These are phyloP conservation scores for Erythrocebus patas DNA, from an alignment of 2,113 vertebrate species.

Conservation along the genomic window DNA sequence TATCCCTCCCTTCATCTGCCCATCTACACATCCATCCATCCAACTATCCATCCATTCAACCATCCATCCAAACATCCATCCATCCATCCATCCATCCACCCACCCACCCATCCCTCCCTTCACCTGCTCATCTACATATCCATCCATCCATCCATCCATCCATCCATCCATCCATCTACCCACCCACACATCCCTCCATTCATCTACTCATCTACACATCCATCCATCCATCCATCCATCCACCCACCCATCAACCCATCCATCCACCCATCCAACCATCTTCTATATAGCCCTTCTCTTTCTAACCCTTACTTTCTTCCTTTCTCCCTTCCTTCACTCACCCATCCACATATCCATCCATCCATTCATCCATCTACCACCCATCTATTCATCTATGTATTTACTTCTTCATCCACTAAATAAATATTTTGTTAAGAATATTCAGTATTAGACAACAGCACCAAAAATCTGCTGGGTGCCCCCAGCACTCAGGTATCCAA, in stretches of 20 bases:
- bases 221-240: not conserved
- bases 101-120: not conserved
- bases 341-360: not conserved
- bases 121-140: not conserved
- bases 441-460: not conserved
- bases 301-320: not conserved
- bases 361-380: not conserved
- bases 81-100: too few relatives aligned
- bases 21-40: rapidly evolving
- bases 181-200: too few relatives aligned
- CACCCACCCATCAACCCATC: rapidly evolving
- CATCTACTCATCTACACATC: not conserved
- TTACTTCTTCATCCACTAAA: not conserved
- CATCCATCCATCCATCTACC: not conserved
- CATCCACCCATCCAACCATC: too few relatives aligned
- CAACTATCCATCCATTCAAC: not conserved
- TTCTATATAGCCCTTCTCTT: not conserved
- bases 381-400: not conserved
- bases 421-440: not conserved
- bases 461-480: not conserved
- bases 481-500: not conserved
- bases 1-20: rapidly evolving
- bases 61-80: not conserved
- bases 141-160: too few relatives aligned
- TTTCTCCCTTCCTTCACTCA: too few relatives aligned